A percentile compares a stretch with the other conserved stretches of the same genome.
These are phyloP conservation scores for Buphagus erythrorhynchus DNA, from an alignment of 2,797 vertebrate species.

Conservation along the genomic window DNA sequence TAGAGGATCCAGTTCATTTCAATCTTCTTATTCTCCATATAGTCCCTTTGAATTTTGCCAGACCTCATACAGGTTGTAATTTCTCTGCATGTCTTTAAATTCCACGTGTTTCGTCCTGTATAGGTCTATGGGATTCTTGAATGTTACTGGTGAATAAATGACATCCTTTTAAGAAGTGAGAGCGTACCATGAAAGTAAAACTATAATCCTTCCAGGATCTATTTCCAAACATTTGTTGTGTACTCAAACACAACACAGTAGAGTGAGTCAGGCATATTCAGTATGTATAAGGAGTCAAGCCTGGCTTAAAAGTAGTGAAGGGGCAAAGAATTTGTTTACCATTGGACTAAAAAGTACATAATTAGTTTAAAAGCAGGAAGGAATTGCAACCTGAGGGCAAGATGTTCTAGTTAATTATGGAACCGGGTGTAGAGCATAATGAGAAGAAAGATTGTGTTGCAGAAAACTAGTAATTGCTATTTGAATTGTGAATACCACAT, in stretches of 20 bases:
- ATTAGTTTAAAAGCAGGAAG: background rate
- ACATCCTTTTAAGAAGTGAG: background rate
- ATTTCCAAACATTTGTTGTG: background rate
- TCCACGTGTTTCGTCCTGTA: fast-evolving
- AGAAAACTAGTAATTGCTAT: background rate
- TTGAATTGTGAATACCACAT: background rate
- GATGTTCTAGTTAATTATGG: background rate
- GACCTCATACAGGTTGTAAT: background rate
- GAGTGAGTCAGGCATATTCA: background rate
- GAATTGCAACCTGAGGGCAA: background rate
- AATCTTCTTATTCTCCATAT: background rate
- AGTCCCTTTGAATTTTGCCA: background rate
- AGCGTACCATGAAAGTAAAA: background rate
- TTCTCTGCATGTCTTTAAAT: background rate
- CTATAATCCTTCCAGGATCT: background rate
- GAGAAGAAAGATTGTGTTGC: background rate
- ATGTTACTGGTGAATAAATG: background rate
- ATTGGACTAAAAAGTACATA: background rate
- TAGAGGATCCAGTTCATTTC: background rate
- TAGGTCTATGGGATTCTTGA: background rate
- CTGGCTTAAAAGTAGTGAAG: background rate
- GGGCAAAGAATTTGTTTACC: background rate
- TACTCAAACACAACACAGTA: background rate
- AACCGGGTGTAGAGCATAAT: background rate
- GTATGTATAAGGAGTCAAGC: background rate